Evolutionary conservation across 1,140 invertebrate genomes (phyloP).

Genomic region (Drosophila trapezifrons): DNA sequence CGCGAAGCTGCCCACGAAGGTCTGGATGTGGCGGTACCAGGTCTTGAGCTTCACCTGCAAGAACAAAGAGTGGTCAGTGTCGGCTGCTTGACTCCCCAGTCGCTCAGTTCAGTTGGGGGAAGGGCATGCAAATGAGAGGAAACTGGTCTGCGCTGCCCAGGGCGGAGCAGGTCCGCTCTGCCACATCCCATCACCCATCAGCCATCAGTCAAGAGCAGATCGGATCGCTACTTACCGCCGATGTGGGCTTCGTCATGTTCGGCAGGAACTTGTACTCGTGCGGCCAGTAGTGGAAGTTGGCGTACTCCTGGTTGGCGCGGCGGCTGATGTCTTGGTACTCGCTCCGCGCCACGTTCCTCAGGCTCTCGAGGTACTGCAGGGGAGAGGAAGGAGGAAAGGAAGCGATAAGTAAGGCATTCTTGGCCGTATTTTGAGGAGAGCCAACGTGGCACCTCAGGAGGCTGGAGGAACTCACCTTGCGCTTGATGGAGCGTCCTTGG

Average conservation of each 20-base stretch:
- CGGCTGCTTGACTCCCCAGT: neutral
- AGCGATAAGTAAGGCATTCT: conserved; percentile 19
- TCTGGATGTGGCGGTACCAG: conserved; percentile 78
- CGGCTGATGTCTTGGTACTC: conserved; percentile 45
- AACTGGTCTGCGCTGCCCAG: conserved; percentile 68
- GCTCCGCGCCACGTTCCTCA: conserved; percentile 53
- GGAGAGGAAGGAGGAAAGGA: neutral
- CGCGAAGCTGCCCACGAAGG: conserved; percentile 68
- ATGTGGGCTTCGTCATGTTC: conserved; percentile 67
- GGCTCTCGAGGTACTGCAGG: conserved; percentile 50
- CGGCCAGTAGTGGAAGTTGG: conserved; percentile 51
- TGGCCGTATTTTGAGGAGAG: too few species aligned
- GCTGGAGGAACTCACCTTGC: conserved; percentile 51
- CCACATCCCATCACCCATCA: neutral
- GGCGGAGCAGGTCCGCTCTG: conserved; percentile 70
- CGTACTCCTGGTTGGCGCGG: conserved; percentile 54
- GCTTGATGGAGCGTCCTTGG: conserved; percentile 53
- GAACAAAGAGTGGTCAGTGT: neutral
- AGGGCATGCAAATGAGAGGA: conserved; percentile 54
- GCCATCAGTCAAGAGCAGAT: conserved; percentile 9
- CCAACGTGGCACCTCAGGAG: too few species aligned
- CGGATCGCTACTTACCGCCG: conserved; percentile 55
- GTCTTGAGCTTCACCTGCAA: conserved; percentile 65
- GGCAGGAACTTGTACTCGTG: conserved; percentile 76
- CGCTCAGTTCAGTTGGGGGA: conserved; percentile 6